A percentile compares a stretch with the other conserved stretches of the same genome.
phyloP scores from a whole-genome alignment of 2,888 invertebrate genomes.

The Lochmaea capreae region DNA sequence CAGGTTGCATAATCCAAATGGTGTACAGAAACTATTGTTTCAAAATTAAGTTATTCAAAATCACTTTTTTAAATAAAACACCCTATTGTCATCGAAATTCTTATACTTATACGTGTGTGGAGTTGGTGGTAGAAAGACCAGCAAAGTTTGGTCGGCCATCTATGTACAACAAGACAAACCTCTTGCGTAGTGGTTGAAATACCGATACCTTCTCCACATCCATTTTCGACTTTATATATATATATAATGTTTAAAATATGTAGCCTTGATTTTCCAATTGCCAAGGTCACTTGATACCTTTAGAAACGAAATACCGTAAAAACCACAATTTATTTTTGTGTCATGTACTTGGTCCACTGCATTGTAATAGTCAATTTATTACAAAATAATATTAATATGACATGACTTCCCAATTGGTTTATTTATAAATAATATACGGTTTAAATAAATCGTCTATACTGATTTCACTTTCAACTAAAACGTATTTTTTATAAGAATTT shows the following conservation, averaged over 20 bases:
- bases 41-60: no score
- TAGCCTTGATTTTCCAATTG: slow-evolving; percentile 1
- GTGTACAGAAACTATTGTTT: no score
- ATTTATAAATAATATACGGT: slow-evolving; percentile 34
- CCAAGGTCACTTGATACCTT: slow-evolving; percentile 1
- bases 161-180: no score
- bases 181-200: no score
- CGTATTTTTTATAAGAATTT: not conserved
- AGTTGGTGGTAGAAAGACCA: no score
- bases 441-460: slow-evolving; percentile 28
- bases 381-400: slow-evolving; percentile 42
- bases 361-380: slow-evolving; percentile 39
- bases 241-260: not conserved
- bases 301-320: slow-evolving; percentile 4
- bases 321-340: slow-evolving; percentile 22
- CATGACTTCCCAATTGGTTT: slow-evolving; percentile 41
- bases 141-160: no score
- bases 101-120: no score
- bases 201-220: no score
- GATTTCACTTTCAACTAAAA: slow-evolving; percentile 36
- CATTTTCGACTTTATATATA: no score
- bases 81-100: no score
- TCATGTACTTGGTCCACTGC: slow-evolving; percentile 37
- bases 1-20: no score
- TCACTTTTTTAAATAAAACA: no score